Evolutionary conservation across 2,797 vertebrate genomes (phyloP).

Genomic region (Nothura maculosa): DNA sequence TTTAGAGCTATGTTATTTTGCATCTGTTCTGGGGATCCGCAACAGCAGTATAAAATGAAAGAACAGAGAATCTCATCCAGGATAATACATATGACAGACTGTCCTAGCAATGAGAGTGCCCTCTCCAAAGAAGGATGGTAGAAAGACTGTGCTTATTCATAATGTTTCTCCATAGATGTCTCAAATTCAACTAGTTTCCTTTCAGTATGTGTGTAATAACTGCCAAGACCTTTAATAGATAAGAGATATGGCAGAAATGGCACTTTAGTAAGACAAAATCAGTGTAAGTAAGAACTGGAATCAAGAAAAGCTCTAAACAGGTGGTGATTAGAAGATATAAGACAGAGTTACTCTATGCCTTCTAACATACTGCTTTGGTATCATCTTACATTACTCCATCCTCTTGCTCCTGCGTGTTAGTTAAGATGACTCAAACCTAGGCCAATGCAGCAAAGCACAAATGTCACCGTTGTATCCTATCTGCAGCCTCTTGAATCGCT

Average conservation of each 20-base stretch:
- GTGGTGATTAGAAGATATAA: neutral
- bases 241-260: neutral
- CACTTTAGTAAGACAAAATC: neutral
- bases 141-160: neutral
- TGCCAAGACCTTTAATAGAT: neutral
- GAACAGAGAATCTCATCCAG: neutral
- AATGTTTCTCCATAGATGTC: neutral
- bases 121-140: neutral
- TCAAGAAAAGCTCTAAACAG: neutral
- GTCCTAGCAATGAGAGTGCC: fast-evolving
- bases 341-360: neutral
- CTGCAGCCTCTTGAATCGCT: fast-evolving
- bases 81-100: neutral
- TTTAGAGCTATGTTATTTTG: neutral
- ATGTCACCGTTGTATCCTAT: neutral
- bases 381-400: neutral
- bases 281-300: neutral
- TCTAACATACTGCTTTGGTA: neutral
- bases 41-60: neutral
- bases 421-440: neutral
- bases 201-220: neutral
- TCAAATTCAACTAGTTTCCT: neutral
- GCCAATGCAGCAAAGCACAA: neutral
- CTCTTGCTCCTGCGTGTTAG: neutral
- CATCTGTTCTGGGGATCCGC: neutral